These are phyloP conservation scores for Stegana nigrithorax DNA, from an alignment of 2,888 invertebrate species.

Conservation along the genomic window DNA sequence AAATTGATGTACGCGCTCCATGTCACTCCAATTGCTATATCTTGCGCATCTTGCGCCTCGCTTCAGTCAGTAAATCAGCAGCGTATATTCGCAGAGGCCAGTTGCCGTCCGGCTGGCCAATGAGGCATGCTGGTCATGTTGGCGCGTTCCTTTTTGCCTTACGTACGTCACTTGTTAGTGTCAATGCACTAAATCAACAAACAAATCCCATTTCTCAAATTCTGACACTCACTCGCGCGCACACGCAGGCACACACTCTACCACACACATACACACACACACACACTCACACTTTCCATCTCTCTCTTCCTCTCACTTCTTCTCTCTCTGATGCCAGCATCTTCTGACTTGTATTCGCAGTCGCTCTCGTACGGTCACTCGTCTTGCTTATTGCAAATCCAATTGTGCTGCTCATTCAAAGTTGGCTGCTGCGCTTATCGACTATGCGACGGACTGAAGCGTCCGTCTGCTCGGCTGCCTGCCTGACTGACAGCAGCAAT, in stretches of 20 bases:
- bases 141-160: background rate
- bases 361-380: background rate
- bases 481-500: background rate
- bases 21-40: too few species aligned
- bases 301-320: background rate
- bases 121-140: background rate
- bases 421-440: background rate
- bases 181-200: constrained; percentile 20
- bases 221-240: constrained; percentile 11
- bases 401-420: background rate
- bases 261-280: background rate
- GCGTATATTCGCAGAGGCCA: background rate
- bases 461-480: background rate
- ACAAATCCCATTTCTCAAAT: constrained; percentile 19
- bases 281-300: background rate
- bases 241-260: background rate
- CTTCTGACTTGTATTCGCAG: background rate
- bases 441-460: background rate
- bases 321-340: background rate
- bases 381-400: background rate
- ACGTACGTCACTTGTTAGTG: constrained; percentile 9
- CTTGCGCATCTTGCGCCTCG: too few species aligned
- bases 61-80: constrained; percentile 2
- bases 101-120: background rate
- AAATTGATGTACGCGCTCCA: constrained; percentile 7